Percentiles rank a stretch among this genome's conserved stretches.
These are phyloP conservation scores for Micromesistius poutassou DNA, from an alignment of 2,797 vertebrate genomes.

Conservation along the genomic window DNA sequence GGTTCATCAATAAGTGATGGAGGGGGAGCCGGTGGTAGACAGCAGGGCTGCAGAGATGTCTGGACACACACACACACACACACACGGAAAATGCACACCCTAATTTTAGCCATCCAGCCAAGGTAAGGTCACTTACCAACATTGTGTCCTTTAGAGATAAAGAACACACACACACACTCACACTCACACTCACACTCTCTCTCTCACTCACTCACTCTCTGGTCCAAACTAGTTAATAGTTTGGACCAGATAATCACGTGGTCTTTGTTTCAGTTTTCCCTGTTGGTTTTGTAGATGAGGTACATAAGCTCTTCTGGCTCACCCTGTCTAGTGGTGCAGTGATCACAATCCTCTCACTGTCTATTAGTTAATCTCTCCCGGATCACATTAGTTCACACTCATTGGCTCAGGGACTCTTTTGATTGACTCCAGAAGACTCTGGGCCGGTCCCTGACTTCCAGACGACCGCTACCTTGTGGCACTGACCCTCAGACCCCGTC, in stretches of 20 bases:
- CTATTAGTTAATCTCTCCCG: no score
- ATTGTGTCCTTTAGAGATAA: slow-evolving; percentile 17
- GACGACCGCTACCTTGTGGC: slow-evolving; percentile 35
- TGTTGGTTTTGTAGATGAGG: no score
- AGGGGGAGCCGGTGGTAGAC: slow-evolving; percentile 61
- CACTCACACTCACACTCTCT: no score
- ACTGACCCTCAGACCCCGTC: slow-evolving; percentile 29
- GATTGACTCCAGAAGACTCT: neutral
- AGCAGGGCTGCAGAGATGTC: slow-evolving; percentile 56
- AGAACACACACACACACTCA: neutral
- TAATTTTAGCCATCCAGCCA: slow-evolving; percentile 27
- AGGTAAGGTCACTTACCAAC: slow-evolving; percentile 24
- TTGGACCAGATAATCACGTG: no score
- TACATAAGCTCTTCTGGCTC: no score
- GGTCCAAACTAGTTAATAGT: no score
- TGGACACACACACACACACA: slow-evolving; percentile 30
- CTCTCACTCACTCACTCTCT: neutral
- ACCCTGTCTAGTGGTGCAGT: no score
- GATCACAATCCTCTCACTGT: no score
- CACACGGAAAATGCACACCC: slow-evolving; percentile 7
- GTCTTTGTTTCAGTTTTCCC: no score
- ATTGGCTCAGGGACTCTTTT: neutral
- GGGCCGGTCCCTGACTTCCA: slow-evolving; percentile 16
- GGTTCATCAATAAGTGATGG: slow-evolving; percentile 72
- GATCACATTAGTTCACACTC: no score